Base-by-base conservation (phyloP, 2,888 invertebrate genomes). In the Pegoplata infirma region DNA sequence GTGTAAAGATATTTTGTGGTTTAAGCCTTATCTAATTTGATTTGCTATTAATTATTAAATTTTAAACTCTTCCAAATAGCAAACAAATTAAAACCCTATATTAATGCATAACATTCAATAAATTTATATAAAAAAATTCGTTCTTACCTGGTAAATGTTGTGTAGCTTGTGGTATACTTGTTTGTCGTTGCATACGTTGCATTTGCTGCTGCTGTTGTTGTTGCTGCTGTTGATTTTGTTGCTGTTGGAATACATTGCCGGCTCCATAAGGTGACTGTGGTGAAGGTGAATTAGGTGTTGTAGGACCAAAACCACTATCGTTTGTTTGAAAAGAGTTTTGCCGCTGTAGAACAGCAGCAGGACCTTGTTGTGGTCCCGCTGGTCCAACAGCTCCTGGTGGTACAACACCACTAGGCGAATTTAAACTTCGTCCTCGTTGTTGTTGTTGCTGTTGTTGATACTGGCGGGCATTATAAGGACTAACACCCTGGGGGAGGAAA, bases 111-210 rank as follows among this genome's bases (percentile, higher is more conserved):
- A n/a, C n/a, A n/a, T n/a, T n/a, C n/a, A n/a, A n/a, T n/a, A n/a
- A n/a, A n/a, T n/a, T n/a, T n/a, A n/a, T n/a, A n/a, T n/a, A n/a
- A n/a, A n/a, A 14, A 19, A 14, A 49, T 49, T 21, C 23, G 21
- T 4, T 77, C 84, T 82, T 83, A 90, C 90, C 90, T 86, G 90
- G 89, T 82, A 90, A 83, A 83, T 90, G 90, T 82, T 90, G 90
- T 32, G 90, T 89, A 58, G 89, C 88, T 82, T 90, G 90, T 14
- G 90, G 89, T 75, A 89, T 86, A 84, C 87, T 89, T 44, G 85
- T 83, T 82, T 90, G 90, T 0, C 90, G 86, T 80, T 89, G 90
- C 81, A 90, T 83, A 17, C 90, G 86, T 79, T 89, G 88, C 81
- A 88, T 75, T 76, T 88, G 88, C 67, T 87, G 87, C 72, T 74